Base-by-base conservation (phyloP, 2,888 invertebrate species). In the Branchellion lobata region DNA sequence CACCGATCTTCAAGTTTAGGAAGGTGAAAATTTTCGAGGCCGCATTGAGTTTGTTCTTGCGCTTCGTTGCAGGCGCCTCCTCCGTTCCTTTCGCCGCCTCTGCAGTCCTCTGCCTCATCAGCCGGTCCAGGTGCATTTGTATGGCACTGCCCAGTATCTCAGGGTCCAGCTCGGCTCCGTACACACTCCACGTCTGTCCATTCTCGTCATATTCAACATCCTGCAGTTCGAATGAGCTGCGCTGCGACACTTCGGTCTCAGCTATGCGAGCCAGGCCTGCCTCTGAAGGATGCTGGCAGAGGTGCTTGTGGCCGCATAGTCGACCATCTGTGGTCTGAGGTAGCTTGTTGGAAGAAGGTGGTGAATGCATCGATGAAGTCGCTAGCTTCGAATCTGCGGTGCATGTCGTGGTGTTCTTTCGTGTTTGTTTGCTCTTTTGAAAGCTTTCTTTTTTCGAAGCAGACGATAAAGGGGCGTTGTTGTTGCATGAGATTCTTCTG, bases 131-230 rank as follows among this genome's bases (percentile, higher is more conserved):
- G 79, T 84, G 84, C 18, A 80, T 68, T 69, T 84, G 84, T 31
- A 84, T 84, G 69, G 84, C 84, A 18, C 79, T 73, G 1, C 84
- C 84, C 5, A 84, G 80, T 3, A 84, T 81, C 57, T 84, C 83
- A 11, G 84, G 84, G 78, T 84, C 84, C 71, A 84, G 82, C 40
- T 84, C 84, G 0, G 84, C 84, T 27, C 84, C 84, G 79, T 84
- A 84, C 0, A 84, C 84, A 65, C 84, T 84, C 84, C 84, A 84
- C 5, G 84, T 84, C 75, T 84, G 84, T n/a, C 84, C 84, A 40
- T 82, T 65, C 69, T 84, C 84, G 65, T 84, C 84, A 69, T 79
- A 84, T n/a, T 81, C 82, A 31, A 84, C 76, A 21, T 84, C 84
- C 18, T 80, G 80, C 0, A 82, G 80, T 18, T 71, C 73, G 11